A percentile compares a stretch with the other conserved stretches of the same genome.
Conservation (phyloP, 35 echinoderm and acorn worm genomes). For the Ophiothrix spiculata region DNA sequence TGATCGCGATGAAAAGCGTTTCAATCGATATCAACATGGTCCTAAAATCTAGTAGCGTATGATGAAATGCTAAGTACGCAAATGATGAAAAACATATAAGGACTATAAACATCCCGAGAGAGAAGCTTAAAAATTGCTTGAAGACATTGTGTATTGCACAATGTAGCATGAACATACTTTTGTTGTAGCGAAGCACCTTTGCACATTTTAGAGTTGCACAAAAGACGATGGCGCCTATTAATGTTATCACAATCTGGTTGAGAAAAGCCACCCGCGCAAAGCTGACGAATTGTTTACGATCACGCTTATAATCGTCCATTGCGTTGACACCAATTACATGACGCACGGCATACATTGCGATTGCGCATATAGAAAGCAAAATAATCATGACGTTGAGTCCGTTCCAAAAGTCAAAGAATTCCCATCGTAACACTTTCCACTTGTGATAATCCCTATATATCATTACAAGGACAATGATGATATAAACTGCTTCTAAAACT, state of each 20-base stretch:
- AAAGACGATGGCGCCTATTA: slow-evolving; percentile 59
- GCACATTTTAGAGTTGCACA: slow-evolving; percentile 61
- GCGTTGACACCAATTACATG: background rate
- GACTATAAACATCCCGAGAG: slow-evolving; percentile 16
- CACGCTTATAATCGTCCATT: slow-evolving; percentile 20
- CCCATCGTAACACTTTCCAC: slow-evolving; percentile 8
- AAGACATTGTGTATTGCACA: slow-evolving; percentile 33
- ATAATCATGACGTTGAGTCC: slow-evolving; percentile 56
- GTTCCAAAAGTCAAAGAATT: slow-evolving; percentile 80
- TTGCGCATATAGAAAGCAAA: slow-evolving; percentile 35
- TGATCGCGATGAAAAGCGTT: slow-evolving; percentile 56
- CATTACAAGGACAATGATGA: slow-evolving; percentile 64
- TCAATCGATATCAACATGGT: slow-evolving; percentile 40
- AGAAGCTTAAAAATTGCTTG: slow-evolving; percentile 18
- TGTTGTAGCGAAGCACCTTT: slow-evolving; percentile 82
- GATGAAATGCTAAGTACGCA: slow-evolving; percentile 44
- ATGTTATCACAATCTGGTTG: slow-evolving; percentile 44
- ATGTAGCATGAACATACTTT: slow-evolving; percentile 65
- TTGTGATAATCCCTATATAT: slow-evolving; percentile 58
- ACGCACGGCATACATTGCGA: background rate
- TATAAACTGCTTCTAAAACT: slow-evolving; percentile 62
- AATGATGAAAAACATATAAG: slow-evolving; percentile 49
- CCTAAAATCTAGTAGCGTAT: slow-evolving; percentile 48
- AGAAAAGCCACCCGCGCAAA: slow-evolving; percentile 47
- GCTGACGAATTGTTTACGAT: slow-evolving; percentile 30